Base-by-base conservation (phyloP, 2,113 vertebrate species). In the Pangasianodon gigas region DNA sequence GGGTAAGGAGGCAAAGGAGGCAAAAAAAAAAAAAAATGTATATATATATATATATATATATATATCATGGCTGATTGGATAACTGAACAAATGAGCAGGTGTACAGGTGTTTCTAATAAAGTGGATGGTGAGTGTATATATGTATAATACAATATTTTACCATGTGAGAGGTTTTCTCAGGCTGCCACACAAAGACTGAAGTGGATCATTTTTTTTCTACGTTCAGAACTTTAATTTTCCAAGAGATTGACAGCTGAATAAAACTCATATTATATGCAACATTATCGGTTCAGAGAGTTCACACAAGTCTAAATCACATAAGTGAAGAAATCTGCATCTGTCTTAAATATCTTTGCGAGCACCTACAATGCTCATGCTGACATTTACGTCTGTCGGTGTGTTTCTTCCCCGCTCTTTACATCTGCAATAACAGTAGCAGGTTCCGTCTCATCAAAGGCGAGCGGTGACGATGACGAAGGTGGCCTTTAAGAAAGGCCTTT, bases 401-500 rank as follows among this genome's bases (percentile, higher is more conserved):
- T 88, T 88, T 92, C 86, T 91, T 88, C 21, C 24, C 7, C n/a
- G 21, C 88, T 44, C 82, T 81, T 86, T 89, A 86, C 85, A 89
- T 86, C 54, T 37, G 46, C 88, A 86, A 85, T 71, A 90, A 93
- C 88, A 91, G 91, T 65, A 88, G 88, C 75, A 86, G 88, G 85
- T 92, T 94, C 91, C 86, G 89, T 90, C 89, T 90, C 92, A 94
- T 94, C 91, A 92, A 88, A 92, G 91, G 92, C 85, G 89, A 92
- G 87, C 83, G 87, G 89, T 93, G 93, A 94, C 94, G 93, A 93
- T 94, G 94, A 95, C 94, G 95, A 95, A 94, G 93, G 89, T 93
- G 94, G 93, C 94, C 94, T 96, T 95, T 93, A 93, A 93, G 94
- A 87, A 90, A 92, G 90, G 90, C 93, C 90, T 95, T 92, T 95